Evolutionary conservation across 2,113 vertebrate species (phyloP).

Genomic region (Macquaria ambigua): DNA sequence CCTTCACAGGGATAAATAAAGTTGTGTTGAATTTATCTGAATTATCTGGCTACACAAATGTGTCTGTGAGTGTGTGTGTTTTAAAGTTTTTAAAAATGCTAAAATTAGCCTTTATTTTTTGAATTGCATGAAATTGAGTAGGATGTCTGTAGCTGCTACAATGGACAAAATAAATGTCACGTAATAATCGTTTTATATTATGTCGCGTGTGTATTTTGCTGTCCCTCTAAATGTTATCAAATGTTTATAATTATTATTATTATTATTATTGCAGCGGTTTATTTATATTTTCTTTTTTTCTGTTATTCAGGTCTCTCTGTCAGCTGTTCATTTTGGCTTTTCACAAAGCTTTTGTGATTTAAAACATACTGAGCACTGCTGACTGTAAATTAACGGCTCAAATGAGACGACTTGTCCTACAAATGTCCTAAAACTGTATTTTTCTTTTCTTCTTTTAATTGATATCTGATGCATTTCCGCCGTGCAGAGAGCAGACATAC

Average conservation of each 20-base stretch:
- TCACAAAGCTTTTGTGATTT: background rate
- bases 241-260: background rate
- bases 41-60: background rate
- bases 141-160: background rate
- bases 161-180: background rate
- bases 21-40: background rate
- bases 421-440: background rate
- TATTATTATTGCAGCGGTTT: background rate
- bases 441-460: background rate
- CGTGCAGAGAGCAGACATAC: background rate
- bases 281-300: background rate
- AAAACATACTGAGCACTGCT: background rate
- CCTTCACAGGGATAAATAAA: background rate
- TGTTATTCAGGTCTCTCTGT: background rate
- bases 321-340: conserved; percentile 4
- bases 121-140: background rate
- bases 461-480: background rate
- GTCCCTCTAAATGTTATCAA: background rate
- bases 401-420: background rate
- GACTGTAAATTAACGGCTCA: background rate
- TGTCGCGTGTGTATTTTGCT: background rate
- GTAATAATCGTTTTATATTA: background rate
- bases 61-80: background rate
- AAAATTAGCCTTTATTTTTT: background rate
- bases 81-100: background rate